Conservation (phyloP, 1,140 invertebrate genomes). For the Phocides pigmalion region DNA sequence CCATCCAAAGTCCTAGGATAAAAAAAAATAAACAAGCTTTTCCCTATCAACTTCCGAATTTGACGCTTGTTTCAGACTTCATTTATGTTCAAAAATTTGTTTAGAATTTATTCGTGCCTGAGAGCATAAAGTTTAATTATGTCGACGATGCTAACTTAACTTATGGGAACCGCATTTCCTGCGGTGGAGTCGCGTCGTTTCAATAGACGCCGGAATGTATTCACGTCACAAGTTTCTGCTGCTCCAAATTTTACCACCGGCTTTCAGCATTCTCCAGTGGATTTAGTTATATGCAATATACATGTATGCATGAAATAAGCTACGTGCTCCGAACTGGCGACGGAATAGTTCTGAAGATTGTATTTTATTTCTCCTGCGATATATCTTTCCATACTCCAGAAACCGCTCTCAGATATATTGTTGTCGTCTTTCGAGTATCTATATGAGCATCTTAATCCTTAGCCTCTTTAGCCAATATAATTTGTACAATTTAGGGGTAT, state of each 20-base stretch:
- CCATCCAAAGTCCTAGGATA: no score
- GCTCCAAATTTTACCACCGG: conserved; percentile 18
- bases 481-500: no score
- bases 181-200: conserved; percentile 21
- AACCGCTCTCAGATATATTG: neutral
- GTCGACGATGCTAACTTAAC: conserved; percentile 22
- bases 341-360: neutral
- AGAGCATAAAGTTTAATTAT: conserved; percentile 17
- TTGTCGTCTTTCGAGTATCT: no score
- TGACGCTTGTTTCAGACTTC: no score
- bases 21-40: no score
- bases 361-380: neutral
- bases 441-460: no score
- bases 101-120: neutral
- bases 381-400: neutral
- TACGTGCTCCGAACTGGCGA: neutral
- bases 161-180: conserved; percentile 10
- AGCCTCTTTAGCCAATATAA: no score
- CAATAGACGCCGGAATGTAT: conserved; percentile 39
- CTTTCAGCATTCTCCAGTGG: conserved; percentile 3
- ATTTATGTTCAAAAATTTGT: neutral
- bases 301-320: neutral
- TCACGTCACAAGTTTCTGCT: conserved; percentile 39
- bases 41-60: no score
- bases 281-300: conserved; percentile 11